Conservation (phyloP, 2,797 vertebrate genomes). For the Lophius americanus region DNA sequence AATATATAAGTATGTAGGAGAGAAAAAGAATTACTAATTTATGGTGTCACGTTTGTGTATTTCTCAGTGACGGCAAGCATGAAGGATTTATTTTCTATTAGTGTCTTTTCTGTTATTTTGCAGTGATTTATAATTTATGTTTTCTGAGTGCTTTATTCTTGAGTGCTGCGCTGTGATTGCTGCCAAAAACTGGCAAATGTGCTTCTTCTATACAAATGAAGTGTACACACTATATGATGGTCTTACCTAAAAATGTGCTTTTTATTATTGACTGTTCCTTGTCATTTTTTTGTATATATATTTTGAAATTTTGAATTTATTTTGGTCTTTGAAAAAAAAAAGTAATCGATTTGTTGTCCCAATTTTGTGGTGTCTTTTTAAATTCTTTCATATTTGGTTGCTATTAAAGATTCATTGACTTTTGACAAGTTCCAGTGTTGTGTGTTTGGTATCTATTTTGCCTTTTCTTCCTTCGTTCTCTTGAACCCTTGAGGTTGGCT, state of each 20-base stretch:
- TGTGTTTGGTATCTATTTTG: constrained; percentile 41
- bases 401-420: constrained; percentile 80
- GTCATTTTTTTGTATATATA: constrained; percentile 57
- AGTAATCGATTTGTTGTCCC: constrained; percentile 60
- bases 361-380: constrained; percentile 73
- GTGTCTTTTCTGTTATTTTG: constrained; percentile 75
- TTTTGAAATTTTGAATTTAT: constrained; percentile 51
- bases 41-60: constrained; percentile 83
- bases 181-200: constrained; percentile 73
- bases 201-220: constrained; percentile 73
- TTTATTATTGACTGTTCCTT: constrained; percentile 73
- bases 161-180: constrained; percentile 77
- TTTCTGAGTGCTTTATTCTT: constrained; percentile 78
- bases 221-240: constrained; percentile 64
- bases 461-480: constrained; percentile 26
- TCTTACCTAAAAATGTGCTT: constrained; percentile 75
- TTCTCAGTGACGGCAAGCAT: constrained; percentile 79
- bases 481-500: constrained; percentile 34
- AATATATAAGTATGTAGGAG: constrained; percentile 84
- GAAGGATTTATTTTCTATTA: constrained; percentile 78
- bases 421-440: constrained; percentile 65
- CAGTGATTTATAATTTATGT: constrained; percentile 82
- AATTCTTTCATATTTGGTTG: constrained; percentile 74
- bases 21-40: constrained; percentile 80
- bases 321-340: constrained; percentile 44